phyloP scores from a whole-genome alignment of 2,113 vertebrate species.

The Neodon shergylaensis region DNA sequence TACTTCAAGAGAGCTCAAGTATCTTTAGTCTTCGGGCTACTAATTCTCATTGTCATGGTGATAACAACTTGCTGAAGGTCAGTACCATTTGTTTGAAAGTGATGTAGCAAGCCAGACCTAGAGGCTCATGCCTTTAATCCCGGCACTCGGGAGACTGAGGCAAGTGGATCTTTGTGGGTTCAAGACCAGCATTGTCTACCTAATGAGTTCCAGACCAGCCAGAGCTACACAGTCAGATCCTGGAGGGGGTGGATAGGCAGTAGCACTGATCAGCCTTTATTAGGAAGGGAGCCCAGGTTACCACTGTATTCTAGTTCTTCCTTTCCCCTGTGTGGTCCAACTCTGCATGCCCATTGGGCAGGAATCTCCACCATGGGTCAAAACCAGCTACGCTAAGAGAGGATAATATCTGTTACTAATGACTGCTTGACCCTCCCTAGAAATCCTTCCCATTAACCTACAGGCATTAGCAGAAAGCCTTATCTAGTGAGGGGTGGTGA shows the following conservation, averaged over 20 bases:
- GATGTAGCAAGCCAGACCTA: not conserved
- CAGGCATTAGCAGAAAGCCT: conserved; percentile 50
- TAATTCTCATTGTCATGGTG: not conserved
- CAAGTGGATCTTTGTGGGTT: not conserved
- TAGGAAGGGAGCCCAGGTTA: not conserved
- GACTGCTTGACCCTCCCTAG: not conserved
- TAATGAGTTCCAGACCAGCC: not conserved
- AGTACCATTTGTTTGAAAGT: not conserved
- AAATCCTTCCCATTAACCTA: not conserved
- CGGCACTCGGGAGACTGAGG: not conserved
- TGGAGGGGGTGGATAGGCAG: not conserved
- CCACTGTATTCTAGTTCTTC: not conserved
- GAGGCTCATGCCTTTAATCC: not conserved
- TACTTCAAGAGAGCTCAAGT: not conserved
- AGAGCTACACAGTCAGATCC: not conserved
- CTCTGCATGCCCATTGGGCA: not conserved
- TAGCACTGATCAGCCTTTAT: not conserved
- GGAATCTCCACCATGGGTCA: not conserved
- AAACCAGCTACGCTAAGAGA: conserved; percentile 5
- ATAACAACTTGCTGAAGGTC: conserved; percentile 2
- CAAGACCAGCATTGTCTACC: not conserved
- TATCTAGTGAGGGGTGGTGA: not conserved
- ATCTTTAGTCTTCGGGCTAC: not conserved
- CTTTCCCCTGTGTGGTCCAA: not conserved
- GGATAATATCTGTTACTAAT: conserved; percentile 47